A percentile compares a stretch with the other conserved stretches of the same genome.
Evolutionary conservation across 2,797 vertebrate genomes (phyloP).

Genomic region (Cuniculus paca): DNA sequence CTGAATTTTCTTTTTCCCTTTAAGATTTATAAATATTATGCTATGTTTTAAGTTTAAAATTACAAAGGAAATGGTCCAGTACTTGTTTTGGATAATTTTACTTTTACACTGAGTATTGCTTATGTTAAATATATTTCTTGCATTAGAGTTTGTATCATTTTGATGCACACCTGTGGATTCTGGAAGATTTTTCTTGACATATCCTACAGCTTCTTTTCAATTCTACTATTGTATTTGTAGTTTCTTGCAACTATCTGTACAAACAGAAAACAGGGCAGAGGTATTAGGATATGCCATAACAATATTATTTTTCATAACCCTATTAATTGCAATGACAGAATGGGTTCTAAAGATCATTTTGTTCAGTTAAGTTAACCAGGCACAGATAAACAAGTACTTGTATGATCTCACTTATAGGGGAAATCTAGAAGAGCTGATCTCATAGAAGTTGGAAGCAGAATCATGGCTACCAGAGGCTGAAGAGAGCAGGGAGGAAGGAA

Average conservation of each 20-base stretch:
- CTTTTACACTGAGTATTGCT: background rate
- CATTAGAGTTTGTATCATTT: background rate
- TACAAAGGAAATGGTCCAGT: background rate
- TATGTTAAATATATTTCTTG: background rate
- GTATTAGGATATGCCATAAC: background rate
- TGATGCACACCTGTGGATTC: background rate
- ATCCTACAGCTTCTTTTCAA: background rate
- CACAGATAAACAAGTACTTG: background rate
- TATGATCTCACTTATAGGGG: background rate
- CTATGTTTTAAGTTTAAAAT: background rate
- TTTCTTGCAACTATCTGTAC: background rate
- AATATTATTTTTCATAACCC: background rate
- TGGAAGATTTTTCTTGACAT: background rate
- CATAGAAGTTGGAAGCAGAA: background rate
- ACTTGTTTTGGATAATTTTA: constrained; percentile 10
- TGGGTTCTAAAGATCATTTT: background rate
- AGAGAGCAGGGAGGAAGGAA: background rate
- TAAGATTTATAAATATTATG: constrained; percentile 6
- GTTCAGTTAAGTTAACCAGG: background rate
- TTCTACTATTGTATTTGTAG: background rate
- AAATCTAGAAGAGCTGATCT: background rate
- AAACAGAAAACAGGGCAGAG: background rate
- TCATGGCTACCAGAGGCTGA: background rate
- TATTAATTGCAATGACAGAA: background rate
- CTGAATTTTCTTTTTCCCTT: background rate